Base-by-base conservation (phyloP, 2,797 vertebrate genomes). In the Linurgus olivaceus region DNA sequence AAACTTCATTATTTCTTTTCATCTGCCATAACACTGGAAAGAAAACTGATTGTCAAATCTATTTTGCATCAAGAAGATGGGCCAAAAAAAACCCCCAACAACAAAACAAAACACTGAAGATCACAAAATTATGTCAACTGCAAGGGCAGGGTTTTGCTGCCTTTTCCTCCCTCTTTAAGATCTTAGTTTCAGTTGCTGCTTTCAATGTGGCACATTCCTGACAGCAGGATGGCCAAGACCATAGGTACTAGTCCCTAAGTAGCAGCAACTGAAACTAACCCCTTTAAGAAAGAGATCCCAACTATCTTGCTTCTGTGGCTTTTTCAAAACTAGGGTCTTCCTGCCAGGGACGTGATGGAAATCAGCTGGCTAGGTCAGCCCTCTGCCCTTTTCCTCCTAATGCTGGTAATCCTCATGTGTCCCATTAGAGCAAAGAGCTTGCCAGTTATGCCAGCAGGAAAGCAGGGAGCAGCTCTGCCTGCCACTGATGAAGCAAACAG, bases 401-500 rank as follows among this genome's bases (percentile, higher is more conserved):
- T 77, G 47, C 71, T 93, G 48, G 66, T 86, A 96, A 90, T 86
- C 62, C 81, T 78, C 54, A 14, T 51, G 50, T 65, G 82, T 86
- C 80, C 83, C 85, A 84, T 54, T 78, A 92, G 85, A 77, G 89
- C 94, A 91, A 92, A 94, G 73, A 91, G 47, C 76, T 37, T 77
- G 79, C 88, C 84, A 87, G 67, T 31, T 76, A 31, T 68, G 79
- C 79, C 86, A 79, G 78, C 74, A 90, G 55, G 54, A 93, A 91
- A 94, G 88, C n/a, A 59, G 3, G 2, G 37, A 70, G 58, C 75
- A 84, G 77, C 47, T 76, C 82, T 68, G 90, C 52, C 75, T 17
- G 11, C 79, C 86, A 72, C 28, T 40, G 63, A 52, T 72, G 68
- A 80, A 94, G 54, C 71, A 93, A 94, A 54, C 11, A 21, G 72